Base-by-base conservation (phyloP, 92 coral and sea anemone species). In the Palythoa heliodiscus region DNA sequence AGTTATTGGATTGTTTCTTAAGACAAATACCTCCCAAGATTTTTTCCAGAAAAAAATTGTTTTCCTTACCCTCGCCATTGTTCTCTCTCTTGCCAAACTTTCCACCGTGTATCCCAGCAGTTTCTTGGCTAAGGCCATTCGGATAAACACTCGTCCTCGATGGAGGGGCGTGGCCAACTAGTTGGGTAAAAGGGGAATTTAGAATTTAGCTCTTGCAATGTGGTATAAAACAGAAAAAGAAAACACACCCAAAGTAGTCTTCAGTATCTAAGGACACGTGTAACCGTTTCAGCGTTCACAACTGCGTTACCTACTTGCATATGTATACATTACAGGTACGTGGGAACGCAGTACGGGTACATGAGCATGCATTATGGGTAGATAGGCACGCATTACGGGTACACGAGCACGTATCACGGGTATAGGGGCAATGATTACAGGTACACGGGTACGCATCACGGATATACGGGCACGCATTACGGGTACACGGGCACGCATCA, bases 121-220 rank as follows among this genome's bases (percentile, higher is more conserved):
- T 79, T 82, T 92, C 86, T 92, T 94, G 92, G 74, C 86, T 86
- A 94, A 82, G 58, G 95, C 92, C 89, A 92, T 86, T 78, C 98
- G 98, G 75, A 94, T 90, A 43, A 94, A 92, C 57, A 92, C 88
- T 60, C 98, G 93, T 69, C 98, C 98, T 76, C 80, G 93, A 16
- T 91, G 92, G 68, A 92, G 95, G 73, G 82, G 69, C 15, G 95
- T 88, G 52, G 66, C 48, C 6, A 94, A 80, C 98, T 94, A 88
- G 64, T 52, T 7, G 53, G 15, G 11, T 53, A 70, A 78, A 64
- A 25, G 12, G 7, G 20, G 2, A 57, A 13, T 15, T 54, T 10
- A 25, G 6, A 23, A 9, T n/a, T 17, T 19, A 11, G 12, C 54
- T 7, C 14, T 17, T 48, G 9, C 19, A 38, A 66, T 12, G 25